These are phyloP conservation scores for Leucoraja ocellata DNA, from an alignment of 2,797 vertebrate genomes.

Conservation along the genomic window DNA sequence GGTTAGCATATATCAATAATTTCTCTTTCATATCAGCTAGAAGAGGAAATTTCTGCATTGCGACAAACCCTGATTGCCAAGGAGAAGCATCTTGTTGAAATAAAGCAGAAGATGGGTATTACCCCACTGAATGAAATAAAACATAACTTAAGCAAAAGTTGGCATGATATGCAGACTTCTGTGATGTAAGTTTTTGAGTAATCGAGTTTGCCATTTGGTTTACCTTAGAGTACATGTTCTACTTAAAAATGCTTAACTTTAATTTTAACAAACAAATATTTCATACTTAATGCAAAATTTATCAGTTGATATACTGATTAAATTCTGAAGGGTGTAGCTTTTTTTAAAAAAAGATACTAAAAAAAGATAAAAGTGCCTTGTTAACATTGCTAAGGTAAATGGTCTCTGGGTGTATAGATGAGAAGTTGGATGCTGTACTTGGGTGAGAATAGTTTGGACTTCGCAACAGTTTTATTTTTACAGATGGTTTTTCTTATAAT, in stretches of 20 bases:
- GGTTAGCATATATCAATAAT: background rate
- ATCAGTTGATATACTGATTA: background rate
- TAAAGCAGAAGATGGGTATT: constrained; percentile 86
- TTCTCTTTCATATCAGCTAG: constrained; percentile 62
- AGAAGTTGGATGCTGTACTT: background rate
- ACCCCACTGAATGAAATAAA: constrained; percentile 76
- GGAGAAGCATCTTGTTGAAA: constrained; percentile 82
- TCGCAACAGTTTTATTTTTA: background rate
- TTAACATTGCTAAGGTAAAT: background rate
- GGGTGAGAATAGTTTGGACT: background rate
- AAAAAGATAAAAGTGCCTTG: background rate
- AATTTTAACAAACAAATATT: background rate
- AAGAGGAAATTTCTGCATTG: constrained; percentile 91
- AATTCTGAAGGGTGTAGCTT: background rate
- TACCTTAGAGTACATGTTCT: background rate
- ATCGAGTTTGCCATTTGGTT: background rate
- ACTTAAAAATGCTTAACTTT: no score
- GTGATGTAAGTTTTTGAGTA: constrained; percentile 71
- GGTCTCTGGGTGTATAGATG: background rate
- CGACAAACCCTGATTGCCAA: constrained; percentile 86
- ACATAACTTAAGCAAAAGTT: constrained; percentile 84
- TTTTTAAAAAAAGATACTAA: no score
- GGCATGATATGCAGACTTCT: constrained; percentile 87
- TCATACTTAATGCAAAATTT: background rate
- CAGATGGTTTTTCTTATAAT: background rate